Evolutionary conservation across 2,888 invertebrate species (phyloP), one percentile per base, ranked within the genome.

Genomic region (Pheosia tremula): DNA sequence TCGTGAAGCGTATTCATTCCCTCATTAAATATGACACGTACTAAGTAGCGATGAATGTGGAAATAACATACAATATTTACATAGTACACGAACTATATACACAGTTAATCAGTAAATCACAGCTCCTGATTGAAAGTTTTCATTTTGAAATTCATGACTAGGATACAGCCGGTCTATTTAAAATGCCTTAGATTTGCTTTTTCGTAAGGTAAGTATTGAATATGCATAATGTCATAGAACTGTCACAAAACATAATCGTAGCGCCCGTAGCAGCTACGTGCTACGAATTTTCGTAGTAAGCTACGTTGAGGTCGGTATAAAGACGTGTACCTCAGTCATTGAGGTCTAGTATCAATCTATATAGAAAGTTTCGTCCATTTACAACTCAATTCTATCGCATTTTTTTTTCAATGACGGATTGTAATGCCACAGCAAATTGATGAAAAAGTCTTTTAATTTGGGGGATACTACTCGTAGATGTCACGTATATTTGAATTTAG

Each of bases 81-180:
- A 80, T 60, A 78, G 64, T 77, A 71, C 69, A 71, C 24, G 24
- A 24, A 24, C 69, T 74, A 83, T 86, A 71, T 90, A 84, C 85
- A 91, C 69, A 83, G 81, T 85, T 86, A 87, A 81, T 83, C 75
- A 86, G 81, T 88, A 89, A 90, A 92, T 93, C 93, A 93, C 93
- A 93, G 93, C 90, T 89, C 87, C 90, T 82, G 88, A 90, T 90
- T 86, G 84, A 87, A 10, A 56, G 63, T 70, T 65, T 73, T 68
- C 64, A 65, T 64, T 58, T 67, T 69, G 67, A 75, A 73, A 61
- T 65, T 69, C 58, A 71, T 72, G 77, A 80, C 75, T 82, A 80
- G 74, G 75, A 66, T 61, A 60, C 38, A 56, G 38, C 58, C 45
- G 24, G 53, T n/a, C 62, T 60, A 63, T 64, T 71, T 60, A 64